These are phyloP conservation scores for Brotogeris chrysoptera DNA, from an alignment of 2,797 vertebrate species.

Conservation along the genomic window DNA sequence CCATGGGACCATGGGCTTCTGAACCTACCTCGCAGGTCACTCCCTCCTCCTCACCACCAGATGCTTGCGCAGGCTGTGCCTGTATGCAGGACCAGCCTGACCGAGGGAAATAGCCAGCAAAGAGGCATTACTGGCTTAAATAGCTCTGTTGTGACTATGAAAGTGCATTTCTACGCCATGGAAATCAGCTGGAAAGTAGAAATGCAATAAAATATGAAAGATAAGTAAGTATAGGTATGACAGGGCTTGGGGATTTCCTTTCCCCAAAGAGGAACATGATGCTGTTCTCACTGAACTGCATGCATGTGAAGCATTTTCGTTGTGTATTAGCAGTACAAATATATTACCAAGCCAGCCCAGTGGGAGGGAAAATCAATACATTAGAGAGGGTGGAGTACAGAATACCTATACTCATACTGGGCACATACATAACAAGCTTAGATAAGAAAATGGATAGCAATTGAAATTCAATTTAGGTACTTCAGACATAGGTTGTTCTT, in stretches of 20 bases:
- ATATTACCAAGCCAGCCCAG: neutral
- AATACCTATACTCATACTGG: neutral
- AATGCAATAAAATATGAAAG: neutral
- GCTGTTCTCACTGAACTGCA: neutral
- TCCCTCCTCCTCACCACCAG: neutral
- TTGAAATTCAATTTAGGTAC: neutral
- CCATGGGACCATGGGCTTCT: neutral
- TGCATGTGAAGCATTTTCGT: neutral
- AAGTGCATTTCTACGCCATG: neutral
- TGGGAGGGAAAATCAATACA: neutral
- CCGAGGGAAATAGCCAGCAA: neutral
- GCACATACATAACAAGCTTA: neutral
- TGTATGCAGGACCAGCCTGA: fast-evolving
- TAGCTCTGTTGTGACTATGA: neutral
- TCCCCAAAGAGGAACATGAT: neutral
- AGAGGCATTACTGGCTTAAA: neutral
- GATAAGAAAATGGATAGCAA: neutral
- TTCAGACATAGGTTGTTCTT: neutral
- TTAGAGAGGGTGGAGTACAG: neutral
- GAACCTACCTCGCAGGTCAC: fast-evolving
- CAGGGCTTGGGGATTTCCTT: neutral
- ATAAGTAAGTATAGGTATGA: neutral
- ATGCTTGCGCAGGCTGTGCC: neutral
- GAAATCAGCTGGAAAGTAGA: neutral
- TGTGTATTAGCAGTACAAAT: neutral